Base-by-base conservation (phyloP, 2,888 invertebrate species). In the Vesta saturnalis region DNA sequence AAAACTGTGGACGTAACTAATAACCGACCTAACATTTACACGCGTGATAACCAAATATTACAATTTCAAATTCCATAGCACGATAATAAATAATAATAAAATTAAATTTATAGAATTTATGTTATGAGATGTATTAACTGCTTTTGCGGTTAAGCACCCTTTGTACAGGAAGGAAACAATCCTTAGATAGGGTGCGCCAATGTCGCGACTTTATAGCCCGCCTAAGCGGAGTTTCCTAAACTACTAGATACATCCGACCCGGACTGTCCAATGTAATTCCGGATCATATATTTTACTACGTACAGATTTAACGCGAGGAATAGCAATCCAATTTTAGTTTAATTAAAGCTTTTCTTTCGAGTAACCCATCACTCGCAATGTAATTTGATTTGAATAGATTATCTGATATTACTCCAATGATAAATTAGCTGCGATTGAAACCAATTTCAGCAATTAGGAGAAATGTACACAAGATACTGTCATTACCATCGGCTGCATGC, bases 171-270 rank as follows among this genome's bases (percentile, higher is more conserved):
- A 76, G 76, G 75, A 76, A 76, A 71, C 72, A 77, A 76, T 77
- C 71, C 70, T 59, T 70, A 67, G 74, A 76, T 74, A 73, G 72
- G 73, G 73, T 65, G 62, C 54, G 55, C 52, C 72, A 67, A 58
- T 71, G 74, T 73, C 73, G 73, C 73, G 72, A 73, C 74, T 76
- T 76, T 76, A 76, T 74, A 73, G 71, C 71, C 73, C 74, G 72
- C 65, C 71, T 76, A 76, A 76, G 73, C 71, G 69, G 63, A 64
- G 68, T 67, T 74, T 74, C 74, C 74, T 76, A 69, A 68, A 71
- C 73, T 73, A 71, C 70, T 68, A 57, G 70, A 68, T 72, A 71
- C 70, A 72, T 73, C 72, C 71, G 72, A 68, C 65, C 64, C 65
- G 59, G 62, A 65, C 68, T 60, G 64, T 64, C 64, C 64, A 47